A percentile compares a stretch with the other conserved stretches of the same genome.
Evolutionary conservation across 2,113 vertebrate species (phyloP).

Genomic region (Anser cygnoides): DNA sequence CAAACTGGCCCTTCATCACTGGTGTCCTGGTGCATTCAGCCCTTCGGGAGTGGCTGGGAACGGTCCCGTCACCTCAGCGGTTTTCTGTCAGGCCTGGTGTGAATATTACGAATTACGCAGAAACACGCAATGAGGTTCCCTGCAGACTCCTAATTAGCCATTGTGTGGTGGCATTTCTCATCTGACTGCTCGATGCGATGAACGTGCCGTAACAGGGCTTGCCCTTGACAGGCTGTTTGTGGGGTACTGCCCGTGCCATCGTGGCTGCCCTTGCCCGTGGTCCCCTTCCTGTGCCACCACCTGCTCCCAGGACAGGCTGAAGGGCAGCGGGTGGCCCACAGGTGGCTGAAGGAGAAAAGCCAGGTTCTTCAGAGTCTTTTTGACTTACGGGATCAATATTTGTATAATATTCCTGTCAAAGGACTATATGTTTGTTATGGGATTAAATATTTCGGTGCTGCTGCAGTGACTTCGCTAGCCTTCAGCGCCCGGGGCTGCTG

Average conservation of each 20-base stretch:
- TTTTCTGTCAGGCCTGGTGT: conserved; percentile 35
- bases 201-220: not conserved
- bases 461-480: conserved; percentile 15
- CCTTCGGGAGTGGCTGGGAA: conserved; percentile 12
- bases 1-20: not conserved
- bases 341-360: not conserved
- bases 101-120: conserved; percentile 45
- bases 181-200: not conserved
- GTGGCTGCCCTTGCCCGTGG: rapidly evolving
- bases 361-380: not conserved
- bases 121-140: not conserved
- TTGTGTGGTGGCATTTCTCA: rapidly evolving
- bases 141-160: conserved; percentile 28
- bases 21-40: not conserved
- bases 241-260: not conserved
- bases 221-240: not conserved
- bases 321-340: not conserved
- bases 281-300: rapidly evolving
- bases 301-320: not conserved
- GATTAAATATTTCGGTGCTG: conserved; percentile 36
- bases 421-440: conserved; percentile 54
- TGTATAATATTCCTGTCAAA: conserved; percentile 11
- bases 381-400: conserved; percentile 24
- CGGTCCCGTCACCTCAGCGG: not conserved
- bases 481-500: conserved; percentile 4